Base-by-base conservation (phyloP, 2,797 vertebrate genomes). In the Buceros bicornis region DNA sequence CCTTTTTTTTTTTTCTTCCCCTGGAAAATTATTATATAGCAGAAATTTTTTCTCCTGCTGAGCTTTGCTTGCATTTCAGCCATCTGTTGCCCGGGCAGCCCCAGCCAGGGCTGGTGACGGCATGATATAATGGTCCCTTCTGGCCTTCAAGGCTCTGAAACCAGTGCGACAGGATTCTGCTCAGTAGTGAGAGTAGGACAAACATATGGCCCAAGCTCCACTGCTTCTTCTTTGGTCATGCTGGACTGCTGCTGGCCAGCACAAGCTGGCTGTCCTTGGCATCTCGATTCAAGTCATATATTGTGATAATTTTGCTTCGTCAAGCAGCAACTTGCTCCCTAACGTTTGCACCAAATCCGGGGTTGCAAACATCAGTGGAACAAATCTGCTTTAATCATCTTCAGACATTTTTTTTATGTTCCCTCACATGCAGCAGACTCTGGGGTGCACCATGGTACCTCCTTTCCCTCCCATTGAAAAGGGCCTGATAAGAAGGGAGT, bases 71-170 rank as follows among this genome's bases (percentile, higher is more conserved):
- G 50, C 74, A 89, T 94, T 94, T 94, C 81, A 87, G 94, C 91
- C 93, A 95, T 95, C 93, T 96, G 96, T 95, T 97, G 96, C 91
- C 91, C 2, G 1, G 82, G 80, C 78, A 96, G 90, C 45, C 92
- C 67, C 83, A 92, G 90, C 85, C 87, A 95, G 91, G 48, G 64
- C 77, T 89, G 57, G 29, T 84, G 90, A 77, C 0, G 2, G 50
- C 1, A 0, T 92, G 82, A 96, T 93, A 90, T 87, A 95, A 92
- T 89, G 85, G 83, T 94, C 93, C 95, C 95, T 96, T 94, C 93
- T 96, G 90, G 80, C 86, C 86, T 95, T 89, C 86, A 89, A 71
- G 95, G 74, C 86, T 82, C 91, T 65, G 83, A 93, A 92, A 87
- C 64, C 0, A 0, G 62, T 60, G 82, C 3, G 1, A 71, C 73